Evolutionary conservation across 1,140 invertebrate genomes (phyloP).

Genomic region (Dysdera silvatica): DNA sequence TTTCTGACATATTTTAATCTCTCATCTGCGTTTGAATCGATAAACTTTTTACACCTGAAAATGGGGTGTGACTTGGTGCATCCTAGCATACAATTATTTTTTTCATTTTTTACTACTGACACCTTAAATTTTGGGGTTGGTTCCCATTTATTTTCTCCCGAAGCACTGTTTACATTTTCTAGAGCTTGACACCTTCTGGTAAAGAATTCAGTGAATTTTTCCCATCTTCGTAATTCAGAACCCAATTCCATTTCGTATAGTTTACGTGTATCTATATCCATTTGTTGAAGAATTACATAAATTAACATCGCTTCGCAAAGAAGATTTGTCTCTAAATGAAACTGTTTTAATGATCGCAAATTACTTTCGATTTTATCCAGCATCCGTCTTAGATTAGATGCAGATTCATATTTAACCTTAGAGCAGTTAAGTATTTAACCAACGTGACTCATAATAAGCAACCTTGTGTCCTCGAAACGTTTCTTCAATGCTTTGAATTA

Average conservation of each 20-base stretch:
- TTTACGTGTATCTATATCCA: background rate
- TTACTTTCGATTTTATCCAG: too few relatives aligned
- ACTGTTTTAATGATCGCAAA: too few relatives aligned
- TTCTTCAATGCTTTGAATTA: too few relatives aligned
- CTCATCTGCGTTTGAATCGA: slow-evolving; percentile 8
- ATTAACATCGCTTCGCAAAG: background rate
- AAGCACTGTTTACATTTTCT: background rate
- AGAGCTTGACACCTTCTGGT: background rate
- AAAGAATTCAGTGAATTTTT: background rate
- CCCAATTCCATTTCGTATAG: slow-evolving; percentile 1
- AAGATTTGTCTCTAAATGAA: background rate
- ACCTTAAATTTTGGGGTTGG: background rate
- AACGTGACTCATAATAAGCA: too few relatives aligned
- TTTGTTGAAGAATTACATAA: slow-evolving; percentile 10
- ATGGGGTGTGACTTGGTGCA: slow-evolving; percentile 7
- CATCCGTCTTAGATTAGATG: too few relatives aligned
- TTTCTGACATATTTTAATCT: slow-evolving; percentile 1
- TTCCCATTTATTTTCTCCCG: background rate
- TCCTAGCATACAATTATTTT: slow-evolving; percentile 2
- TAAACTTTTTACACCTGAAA: slow-evolving; percentile 19
- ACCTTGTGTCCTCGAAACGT: too few relatives aligned
- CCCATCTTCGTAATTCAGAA: background rate
- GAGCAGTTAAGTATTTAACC: too few relatives aligned
- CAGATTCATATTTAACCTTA: too few relatives aligned
- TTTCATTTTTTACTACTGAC: too few relatives aligned